Evolutionary conservation across 2,797 vertebrate species (phyloP), one percentile per base, ranked within the genome.

Genomic region (Eutrigla gurnardus): DNA sequence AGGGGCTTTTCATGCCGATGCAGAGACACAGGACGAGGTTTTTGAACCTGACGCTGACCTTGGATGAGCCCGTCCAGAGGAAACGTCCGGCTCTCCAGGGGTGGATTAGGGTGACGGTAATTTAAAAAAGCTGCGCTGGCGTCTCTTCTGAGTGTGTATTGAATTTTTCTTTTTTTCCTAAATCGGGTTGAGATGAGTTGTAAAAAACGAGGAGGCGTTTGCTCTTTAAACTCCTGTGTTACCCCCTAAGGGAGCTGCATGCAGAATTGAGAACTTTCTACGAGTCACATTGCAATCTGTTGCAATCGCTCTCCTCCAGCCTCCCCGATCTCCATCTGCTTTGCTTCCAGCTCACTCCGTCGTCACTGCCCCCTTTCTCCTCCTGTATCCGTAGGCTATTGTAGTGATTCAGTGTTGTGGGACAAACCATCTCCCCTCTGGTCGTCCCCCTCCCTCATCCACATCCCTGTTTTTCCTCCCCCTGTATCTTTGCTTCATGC

Each of bases 101-200:
- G 73, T 82, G 75, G 82, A 82, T 73, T 62, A 67, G 66, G 65
- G 67, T 87, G 86, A 82, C 69, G 18, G 57, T 76, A 66, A 80
- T 86, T 87, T 74, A 25, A 25, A n/a, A 78, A 85, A 81, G 57
- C 73, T 47, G 53, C 37, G 52, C 42, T 40, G 52, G 61, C 45
- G 45, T 77, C 70, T 70, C 64, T 46, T 86, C 63, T 63, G 40
- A 81, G 63, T n/a, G 33, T 3, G 25, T 77, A 90, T 87, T 59
- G 84, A 88, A 89, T 89, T 80, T 82, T 75, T 89, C 89, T 78
- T 82, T 78, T 65, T 50, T 33, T 25, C 25, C 25, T n/a, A 25
- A 25, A 86, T 88, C 78, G 73, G 65, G 57, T 78, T 70, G 55
- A 84, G 86, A 86, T 81, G 39, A 88, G 72, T 67, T 35, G 54